Evolutionary conservation across 1,140 invertebrate genomes (phyloP).

Genomic region (Drosophila suzukii): DNA sequence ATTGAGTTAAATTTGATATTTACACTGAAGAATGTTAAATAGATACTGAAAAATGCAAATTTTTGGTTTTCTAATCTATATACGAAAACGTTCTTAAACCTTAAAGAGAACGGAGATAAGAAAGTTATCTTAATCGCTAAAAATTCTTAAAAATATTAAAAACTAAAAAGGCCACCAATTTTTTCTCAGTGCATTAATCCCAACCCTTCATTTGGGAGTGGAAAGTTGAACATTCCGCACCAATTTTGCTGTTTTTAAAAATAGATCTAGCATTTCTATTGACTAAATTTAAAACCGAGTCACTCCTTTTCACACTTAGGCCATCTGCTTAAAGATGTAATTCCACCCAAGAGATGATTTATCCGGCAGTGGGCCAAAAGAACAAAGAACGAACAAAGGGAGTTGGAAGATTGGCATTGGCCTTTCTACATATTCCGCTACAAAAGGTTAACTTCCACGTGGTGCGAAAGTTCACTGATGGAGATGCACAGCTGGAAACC

Average conservation of each 20-base stretch:
- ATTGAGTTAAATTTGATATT: no score
- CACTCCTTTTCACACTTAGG: conserved; percentile 10
- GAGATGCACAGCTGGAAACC: background rate
- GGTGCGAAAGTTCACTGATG: conserved; percentile 29
- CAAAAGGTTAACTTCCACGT: conserved; percentile 35
- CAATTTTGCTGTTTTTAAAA: conserved; percentile 13
- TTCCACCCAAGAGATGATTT: conserved; percentile 10
- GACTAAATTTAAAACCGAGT: conserved; percentile 20
- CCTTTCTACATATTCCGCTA: background rate
- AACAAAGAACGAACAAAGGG: conserved; percentile 24
- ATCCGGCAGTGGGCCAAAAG: background rate
- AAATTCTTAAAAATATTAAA: no score
- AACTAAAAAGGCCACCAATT: background rate
- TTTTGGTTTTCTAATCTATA: no score
- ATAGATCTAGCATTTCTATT: conserved; percentile 18
- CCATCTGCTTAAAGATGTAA: conserved; percentile 14
- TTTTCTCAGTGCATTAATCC: background rate
- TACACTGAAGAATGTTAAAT: no score
- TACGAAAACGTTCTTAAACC: no score
- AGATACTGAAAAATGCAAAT: no score
- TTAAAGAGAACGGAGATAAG: no score
- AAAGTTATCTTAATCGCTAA: no score
- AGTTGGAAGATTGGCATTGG: background rate
- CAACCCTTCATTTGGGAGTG: background rate
- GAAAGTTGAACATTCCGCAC: conserved; percentile 23